Evolutionary conservation across 2,797 vertebrate genomes (phyloP).

Genomic region (Adrianichthys oophorus): DNA sequence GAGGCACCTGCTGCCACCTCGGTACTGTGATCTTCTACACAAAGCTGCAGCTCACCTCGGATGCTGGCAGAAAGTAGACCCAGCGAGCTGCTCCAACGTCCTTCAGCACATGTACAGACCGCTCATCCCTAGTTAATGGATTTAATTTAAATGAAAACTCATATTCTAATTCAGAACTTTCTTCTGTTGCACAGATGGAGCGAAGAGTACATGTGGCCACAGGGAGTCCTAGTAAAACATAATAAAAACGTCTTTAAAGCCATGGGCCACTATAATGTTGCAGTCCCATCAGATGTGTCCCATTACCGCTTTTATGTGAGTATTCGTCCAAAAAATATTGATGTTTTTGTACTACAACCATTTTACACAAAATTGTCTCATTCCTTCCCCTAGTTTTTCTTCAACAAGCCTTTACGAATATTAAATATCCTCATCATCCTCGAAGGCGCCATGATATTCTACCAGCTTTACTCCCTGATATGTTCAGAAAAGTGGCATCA

Average conservation of each 20-base stretch:
- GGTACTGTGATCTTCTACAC: constrained; percentile 96
- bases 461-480: constrained; percentile 95
- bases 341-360: background rate
- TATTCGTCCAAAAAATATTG: constrained; percentile 8
- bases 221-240: constrained; percentile 96
- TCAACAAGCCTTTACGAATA: constrained; percentile 97
- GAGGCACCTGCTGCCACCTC: constrained; percentile 91
- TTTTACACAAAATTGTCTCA: background rate
- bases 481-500: constrained; percentile 99
- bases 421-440: constrained; percentile 96
- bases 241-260: constrained; percentile 99
- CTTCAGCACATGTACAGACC: constrained; percentile 92
- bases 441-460: constrained; percentile 95
- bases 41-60: constrained; percentile 96
- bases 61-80: constrained; percentile 99
- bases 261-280: constrained; percentile 97
- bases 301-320: constrained; percentile 99
- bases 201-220: constrained; percentile 98
- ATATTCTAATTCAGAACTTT: background rate
- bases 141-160: background rate
- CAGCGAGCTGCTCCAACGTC: constrained; percentile 93
- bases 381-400: constrained; percentile 87
- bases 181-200: constrained; percentile 86
- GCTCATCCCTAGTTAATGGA: background rate
- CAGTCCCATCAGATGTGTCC: constrained; percentile 95